Percentiles rank a stretch among this genome's conserved stretches.
phyloP scores from a whole-genome alignment of 2,113 vertebrate genomes.

The Paracyprichromis sp. region DNA sequence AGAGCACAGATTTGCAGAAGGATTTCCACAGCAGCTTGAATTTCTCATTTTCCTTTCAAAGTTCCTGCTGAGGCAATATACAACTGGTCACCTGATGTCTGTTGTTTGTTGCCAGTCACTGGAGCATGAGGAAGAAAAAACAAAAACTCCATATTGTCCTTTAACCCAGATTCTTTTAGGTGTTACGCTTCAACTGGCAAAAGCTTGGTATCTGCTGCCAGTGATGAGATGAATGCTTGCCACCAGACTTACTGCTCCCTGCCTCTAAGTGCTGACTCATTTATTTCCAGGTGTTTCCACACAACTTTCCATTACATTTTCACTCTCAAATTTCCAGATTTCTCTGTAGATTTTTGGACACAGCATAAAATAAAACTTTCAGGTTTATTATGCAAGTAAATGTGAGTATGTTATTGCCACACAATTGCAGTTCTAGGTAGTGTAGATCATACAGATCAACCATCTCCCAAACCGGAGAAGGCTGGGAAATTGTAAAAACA shows the following conservation, averaged over 20 bases:
- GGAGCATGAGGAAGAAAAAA: not conserved
- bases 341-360: not conserved
- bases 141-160: constrained; percentile 8
- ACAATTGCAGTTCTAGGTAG: not conserved
- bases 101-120: not conserved
- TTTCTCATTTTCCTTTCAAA: not conserved
- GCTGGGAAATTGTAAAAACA: not conserved
- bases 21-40: not conserved
- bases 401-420: not conserved
- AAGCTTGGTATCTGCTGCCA: constrained; percentile 26
- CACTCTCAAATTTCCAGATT: not conserved
- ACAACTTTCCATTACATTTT: not conserved
- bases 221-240: constrained; percentile 55
- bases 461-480: accelerated
- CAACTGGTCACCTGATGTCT: not conserved
- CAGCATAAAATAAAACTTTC: not conserved
- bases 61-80: not conserved
- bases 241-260: constrained; percentile 19
- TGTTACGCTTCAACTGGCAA: constrained; percentile 27
- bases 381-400: not conserved
- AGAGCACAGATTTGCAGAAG: not conserved
- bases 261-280: constrained; percentile 43
- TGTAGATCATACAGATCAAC: not conserved
- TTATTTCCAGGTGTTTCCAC: not conserved
- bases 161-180: constrained; percentile 47